These are phyloP conservation scores for Myzus persicae DNA, from an alignment of 1,140 invertebrate genomes.

Conservation along the genomic window DNA sequence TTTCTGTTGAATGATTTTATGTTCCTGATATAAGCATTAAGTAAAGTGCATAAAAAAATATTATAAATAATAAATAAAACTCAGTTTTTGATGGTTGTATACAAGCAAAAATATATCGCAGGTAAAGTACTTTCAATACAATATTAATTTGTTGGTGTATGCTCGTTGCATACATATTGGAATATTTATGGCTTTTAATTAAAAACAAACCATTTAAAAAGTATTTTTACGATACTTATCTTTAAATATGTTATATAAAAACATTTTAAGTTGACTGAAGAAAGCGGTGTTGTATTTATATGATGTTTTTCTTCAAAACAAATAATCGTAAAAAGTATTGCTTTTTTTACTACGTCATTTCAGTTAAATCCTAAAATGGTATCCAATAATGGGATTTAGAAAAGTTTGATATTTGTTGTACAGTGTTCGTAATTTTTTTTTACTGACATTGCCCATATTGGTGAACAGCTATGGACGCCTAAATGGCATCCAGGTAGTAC, in stretches of 20 bases:
- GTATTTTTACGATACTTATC: not conserved
- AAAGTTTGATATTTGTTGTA: conserved; percentile 5
- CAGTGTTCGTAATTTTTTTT: not conserved
- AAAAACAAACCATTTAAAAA: not conserved
- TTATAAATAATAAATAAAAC: not conserved
- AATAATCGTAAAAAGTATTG: conserved; percentile 25
- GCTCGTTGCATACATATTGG: not conserved
- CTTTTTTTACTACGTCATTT: conserved; percentile 5
- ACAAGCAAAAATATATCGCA: not conserved
- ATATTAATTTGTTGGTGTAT: not conserved
- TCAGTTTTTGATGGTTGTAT: not conserved
- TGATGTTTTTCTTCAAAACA: conserved; percentile 13
- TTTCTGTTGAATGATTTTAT: not conserved
- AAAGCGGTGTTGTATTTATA: not conserved
- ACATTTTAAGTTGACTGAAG: not conserved
- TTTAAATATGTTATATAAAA: conserved; percentile 24
- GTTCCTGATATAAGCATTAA: not conserved
- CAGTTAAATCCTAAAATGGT: not conserved
- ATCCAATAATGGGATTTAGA: conserved; percentile 18
- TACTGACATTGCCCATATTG: not conserved
- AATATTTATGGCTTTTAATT: conserved; percentile 26
- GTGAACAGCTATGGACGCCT: not conserved
- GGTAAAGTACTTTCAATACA: not conserved
- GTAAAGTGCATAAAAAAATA: not conserved
- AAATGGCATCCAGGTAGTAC: not conserved